These are phyloP conservation scores for Columba janthina DNA, from an alignment of 2,113 vertebrate genomes.

Conservation along the genomic window DNA sequence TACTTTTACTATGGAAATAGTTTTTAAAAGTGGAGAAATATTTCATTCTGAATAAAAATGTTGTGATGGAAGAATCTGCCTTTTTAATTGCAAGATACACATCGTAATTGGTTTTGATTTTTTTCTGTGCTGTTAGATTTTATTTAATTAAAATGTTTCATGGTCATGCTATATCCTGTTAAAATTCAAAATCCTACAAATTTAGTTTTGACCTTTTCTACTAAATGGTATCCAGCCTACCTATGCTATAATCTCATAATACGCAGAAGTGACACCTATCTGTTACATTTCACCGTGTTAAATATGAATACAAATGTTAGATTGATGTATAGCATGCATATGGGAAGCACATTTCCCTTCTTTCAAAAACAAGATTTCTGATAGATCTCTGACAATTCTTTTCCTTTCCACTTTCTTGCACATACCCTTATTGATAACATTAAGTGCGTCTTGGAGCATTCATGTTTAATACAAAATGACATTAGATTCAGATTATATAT, in stretches of 20 bases:
- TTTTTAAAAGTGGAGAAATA: neutral
- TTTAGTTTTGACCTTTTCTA: neutral
- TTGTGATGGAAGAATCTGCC: neutral
- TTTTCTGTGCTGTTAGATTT: neutral
- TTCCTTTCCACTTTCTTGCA: neutral
- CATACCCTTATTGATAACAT: neutral
- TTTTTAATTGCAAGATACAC: neutral
- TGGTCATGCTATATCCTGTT: neutral
- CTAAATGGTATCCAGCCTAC: neutral
- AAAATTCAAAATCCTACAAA: neutral
- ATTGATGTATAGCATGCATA: neutral
- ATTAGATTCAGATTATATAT: neutral
- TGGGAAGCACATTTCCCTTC: neutral
- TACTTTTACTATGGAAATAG: neutral
- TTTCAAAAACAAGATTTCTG: neutral
- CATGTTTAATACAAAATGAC: neutral
- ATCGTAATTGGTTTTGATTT: neutral
- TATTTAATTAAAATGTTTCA: neutral
- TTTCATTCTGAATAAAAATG: neutral
- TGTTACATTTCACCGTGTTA: neutral
- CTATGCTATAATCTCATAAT: neutral
- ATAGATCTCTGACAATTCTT: neutral
- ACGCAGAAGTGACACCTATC: neutral
- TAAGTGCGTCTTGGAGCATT: neutral
- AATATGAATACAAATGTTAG: neutral